Base-by-base conservation (phyloP, 2,797 vertebrate species). In the Manis javanica region DNA sequence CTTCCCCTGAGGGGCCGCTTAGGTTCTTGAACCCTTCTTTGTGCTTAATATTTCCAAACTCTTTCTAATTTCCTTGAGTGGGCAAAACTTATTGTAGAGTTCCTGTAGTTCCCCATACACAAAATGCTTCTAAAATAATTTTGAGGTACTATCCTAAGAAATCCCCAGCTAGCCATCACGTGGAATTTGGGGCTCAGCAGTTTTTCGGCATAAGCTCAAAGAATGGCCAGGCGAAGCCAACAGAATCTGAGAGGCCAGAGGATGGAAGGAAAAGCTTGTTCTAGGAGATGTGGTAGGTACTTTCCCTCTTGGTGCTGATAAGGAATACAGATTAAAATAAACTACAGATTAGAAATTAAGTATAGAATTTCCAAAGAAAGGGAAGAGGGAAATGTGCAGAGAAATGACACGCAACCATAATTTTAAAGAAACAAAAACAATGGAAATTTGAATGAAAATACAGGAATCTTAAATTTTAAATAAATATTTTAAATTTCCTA, bases 291-390 rank as follows among this genome's bases (percentile, higher is more conserved):
- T 53, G 64, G 3, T 92, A 21, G 69, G 26, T 64, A n/a, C 69
- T 42, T 64, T n/a, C 3, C 2, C 55, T 51, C 13, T 74, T 91
- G 68, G 74, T 31, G 26, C 37, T 72, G 39, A 34, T 29, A 91
- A 82, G 66, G 72, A 39, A 74, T 83, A 82, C 49, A 46, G 46
- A 29, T 61, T 61, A 34, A 61, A 82, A 23, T 82, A 51, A 55
- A 21, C 61, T 91, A n/a, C 46, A 83, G n/a, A 83, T 91, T 61
- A 63, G 55, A 72, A 63, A 72, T n/a, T 74, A 57, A 91, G 74
- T 72, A 9, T 46, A 59, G 37, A 71, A 72, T 31, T 90, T 90
- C 12, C 10, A 49, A 71, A 59, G 11, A 55, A 78, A 79, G 6
- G 66, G n/a, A 34, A 81, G 39, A 2, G 1, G 31, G n/a, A 82